phyloP scores from a whole-genome alignment of 2,888 invertebrate genomes.

The Teleiodes luculella region DNA sequence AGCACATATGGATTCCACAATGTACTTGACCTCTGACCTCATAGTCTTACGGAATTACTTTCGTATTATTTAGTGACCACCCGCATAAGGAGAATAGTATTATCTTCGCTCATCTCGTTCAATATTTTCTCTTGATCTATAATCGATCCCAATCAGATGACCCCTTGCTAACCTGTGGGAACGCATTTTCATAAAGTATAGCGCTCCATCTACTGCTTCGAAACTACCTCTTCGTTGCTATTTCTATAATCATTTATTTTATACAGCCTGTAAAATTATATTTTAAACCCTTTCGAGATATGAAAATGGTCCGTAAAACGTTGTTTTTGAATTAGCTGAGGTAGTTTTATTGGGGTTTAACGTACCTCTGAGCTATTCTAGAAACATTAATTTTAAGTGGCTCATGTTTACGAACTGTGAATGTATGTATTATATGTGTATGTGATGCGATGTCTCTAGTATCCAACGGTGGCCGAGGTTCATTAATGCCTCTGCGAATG shows the following conservation, averaged over 20 bases:
- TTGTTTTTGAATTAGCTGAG: slow-evolving; percentile 4
- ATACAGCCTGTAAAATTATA: background rate
- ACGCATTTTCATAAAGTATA: slow-evolving; percentile 44
- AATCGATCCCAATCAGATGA: slow-evolving; percentile 63
- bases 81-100: slow-evolving; percentile 33
- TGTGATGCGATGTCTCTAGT: slow-evolving; percentile 43
- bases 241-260: slow-evolving; percentile 2
- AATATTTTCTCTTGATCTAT: slow-evolving; percentile 64
- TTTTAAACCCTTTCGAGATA: background rate
- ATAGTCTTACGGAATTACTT: slow-evolving; percentile 21
- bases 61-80: slow-evolving; percentile 41
- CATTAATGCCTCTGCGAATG: slow-evolving; percentile 36
- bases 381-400: slow-evolving; percentile 44
- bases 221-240: slow-evolving; percentile 4
- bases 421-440: too few species aligned
- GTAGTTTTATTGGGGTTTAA: slow-evolving; percentile 18
- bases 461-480: slow-evolving; percentile 42
- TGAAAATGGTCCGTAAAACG: background rate
- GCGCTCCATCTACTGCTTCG: slow-evolving; percentile 18
- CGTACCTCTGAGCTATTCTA: slow-evolving; percentile 36
- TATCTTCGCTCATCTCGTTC: slow-evolving; percentile 51
- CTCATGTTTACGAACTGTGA: slow-evolving; percentile 44
- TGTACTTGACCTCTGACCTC: slow-evolving; percentile 27
- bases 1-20: slow-evolving; percentile 10
- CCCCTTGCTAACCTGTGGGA: slow-evolving; percentile 47